Base-by-base conservation (phyloP, 1,140 invertebrate genomes). In the Diachasma alloeum region DNA sequence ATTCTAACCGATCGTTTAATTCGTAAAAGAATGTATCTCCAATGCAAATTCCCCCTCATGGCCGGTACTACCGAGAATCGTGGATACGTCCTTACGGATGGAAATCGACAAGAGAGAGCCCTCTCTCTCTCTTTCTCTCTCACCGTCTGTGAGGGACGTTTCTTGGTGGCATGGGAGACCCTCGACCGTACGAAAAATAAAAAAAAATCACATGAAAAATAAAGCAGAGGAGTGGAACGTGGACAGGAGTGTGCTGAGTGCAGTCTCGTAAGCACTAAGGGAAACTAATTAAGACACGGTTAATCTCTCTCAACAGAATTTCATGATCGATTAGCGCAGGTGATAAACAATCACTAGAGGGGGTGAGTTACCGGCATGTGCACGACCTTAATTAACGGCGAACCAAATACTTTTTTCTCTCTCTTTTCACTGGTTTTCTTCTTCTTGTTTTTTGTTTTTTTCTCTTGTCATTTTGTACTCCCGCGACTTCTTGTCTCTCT, bases 241-340 rank as follows among this genome's bases (percentile, higher is more conserved):
- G 39, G 73, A 63, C 26, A 22, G 31, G 74, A 31, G 42, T 24
- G 42, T 69, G 39, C 36, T 69, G 46, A 66, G 66, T 69, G 42
- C 19, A 36, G 37, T 44, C 53, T 66, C 63, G 66, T 63, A 68
- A 72, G 63, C 68, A 19, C 63, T 73, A 84, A 78, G 81, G 80
- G 81, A 86, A 87, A 84, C 83, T 86, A 87, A 87, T 87, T 86
- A 87, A 87, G 85, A 86, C 82, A 81, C 81, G 83, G 86, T 87
- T 87, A 86, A 82, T 83, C 81, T 81, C 76, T 75, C 79, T 76
- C 74, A 80, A 63, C 78, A 79, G 79, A 82, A 81, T 81, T 82
- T 85, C 85, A 83, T 85, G 85, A 85, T 87, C 85, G 84, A 87
- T 87, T 86, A 86, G 78, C 80, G 78, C 63, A 72, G 53, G 63